Evolutionary conservation across 2,888 invertebrate genomes (phyloP), one percentile per base, ranked within the genome.

Genomic region (Sipha maydis): DNA sequence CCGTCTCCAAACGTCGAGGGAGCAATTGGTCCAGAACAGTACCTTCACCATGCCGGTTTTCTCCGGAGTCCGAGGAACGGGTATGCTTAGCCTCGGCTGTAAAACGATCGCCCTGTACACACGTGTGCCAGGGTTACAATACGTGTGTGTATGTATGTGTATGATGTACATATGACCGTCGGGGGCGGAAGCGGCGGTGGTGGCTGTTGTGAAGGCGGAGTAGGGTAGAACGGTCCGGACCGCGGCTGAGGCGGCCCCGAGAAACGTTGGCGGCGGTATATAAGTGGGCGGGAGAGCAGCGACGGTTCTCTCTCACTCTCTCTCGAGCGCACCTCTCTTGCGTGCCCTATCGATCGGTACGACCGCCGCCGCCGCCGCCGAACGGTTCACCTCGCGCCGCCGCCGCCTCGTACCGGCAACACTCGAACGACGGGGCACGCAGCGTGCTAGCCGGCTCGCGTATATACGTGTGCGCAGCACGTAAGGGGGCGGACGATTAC

Each of bases 241-340:
- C 38, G 38, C 34, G 56, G 84, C 56, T 61, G 75, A 76, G 75
- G 73, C n/a, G 84, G 75, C 56, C 48, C 28, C 56, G 89, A 67
- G 76, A 31, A 56, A 77, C 38, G 61, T 19, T 75, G 9, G 75
- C 38, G 56, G 48, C 14, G 48, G 41, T 31, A 41, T 25, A 41
- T 54, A 76, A 84, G 84, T 77, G 77, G 77, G 85, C 28, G 56
- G 73, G 71, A 19, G 77, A 61, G 86, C 61, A 69, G 69, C 78
- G n/a, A 69, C 54, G 69, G 73, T 78, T 90, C 90, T 85, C 61
- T 41, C 82, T 48, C 54, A 90, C 90, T 85, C 61, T 41, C 82
- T 48, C 54, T 54, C 73, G 85, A 89, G 90, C 78, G 41, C 76
- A 48, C 7, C 85, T 21, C 61, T 41, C 71, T 41, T 28, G 56